Evolutionary conservation across 1,140 invertebrate genomes (phyloP).

Genomic region (Saccostrea glomerata): DNA sequence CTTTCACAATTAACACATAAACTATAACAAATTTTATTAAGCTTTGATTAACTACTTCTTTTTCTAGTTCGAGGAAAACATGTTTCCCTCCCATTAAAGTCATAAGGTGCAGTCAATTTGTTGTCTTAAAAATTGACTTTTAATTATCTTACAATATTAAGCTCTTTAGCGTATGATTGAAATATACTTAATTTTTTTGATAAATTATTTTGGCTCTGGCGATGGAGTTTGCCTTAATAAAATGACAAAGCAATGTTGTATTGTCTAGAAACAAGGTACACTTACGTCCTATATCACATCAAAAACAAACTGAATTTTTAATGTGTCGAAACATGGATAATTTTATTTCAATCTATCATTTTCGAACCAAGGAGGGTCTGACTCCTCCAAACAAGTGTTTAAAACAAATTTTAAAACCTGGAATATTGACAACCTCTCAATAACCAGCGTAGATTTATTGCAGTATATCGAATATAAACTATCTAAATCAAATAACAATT

Average conservation of each 20-base stretch:
- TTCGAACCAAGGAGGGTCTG: background rate
- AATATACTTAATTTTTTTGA: background rate
- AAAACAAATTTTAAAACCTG: background rate
- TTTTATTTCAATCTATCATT: conserved; percentile 22
- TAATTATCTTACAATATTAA: background rate
- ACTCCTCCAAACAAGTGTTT: background rate
- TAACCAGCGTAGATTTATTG: background rate
- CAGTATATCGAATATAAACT: conserved; percentile 17
- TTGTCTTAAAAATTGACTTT: background rate
- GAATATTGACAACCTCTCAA: background rate
- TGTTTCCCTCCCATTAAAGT: background rate
- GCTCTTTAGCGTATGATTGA: background rate
- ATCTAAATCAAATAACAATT: background rate
- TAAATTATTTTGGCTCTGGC: background rate
- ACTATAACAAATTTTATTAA: too few species aligned
- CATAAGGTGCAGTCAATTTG: background rate
- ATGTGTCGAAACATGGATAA: background rate
- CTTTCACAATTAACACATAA: too few species aligned
- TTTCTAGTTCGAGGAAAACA: background rate
- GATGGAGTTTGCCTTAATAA: background rate
- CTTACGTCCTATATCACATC: background rate
- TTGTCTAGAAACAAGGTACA: background rate
- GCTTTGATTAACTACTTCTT: too few species aligned
- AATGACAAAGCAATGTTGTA: background rate
- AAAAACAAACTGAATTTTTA: background rate